Evolutionary conservation across 2,113 vertebrate species (phyloP), one percentile per base, ranked within the genome.

Genomic region (Dipodomys stephensi): DNA sequence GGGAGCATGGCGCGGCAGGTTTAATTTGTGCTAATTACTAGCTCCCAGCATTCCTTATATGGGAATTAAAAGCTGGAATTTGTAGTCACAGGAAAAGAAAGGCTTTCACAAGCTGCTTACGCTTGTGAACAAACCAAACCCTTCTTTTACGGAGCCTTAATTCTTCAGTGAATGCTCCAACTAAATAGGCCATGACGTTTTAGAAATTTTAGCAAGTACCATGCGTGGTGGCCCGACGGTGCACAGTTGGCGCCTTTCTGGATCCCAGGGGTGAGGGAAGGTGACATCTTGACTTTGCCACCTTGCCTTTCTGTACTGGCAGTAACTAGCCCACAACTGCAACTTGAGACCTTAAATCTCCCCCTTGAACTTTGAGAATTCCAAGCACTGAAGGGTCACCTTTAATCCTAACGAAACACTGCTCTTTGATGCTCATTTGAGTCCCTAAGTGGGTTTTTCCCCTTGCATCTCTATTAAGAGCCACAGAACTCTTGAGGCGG

Each of bases 81-180:
- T 94, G 44, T 72, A 93, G 85, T 94, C 95, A 83, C 67, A 57
- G 83, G 69, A 76, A 94, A 88, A 78, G 23, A 68, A 92, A 90
- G 60, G 32, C 20, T 80, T 90, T 93, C 94, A 88, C 76, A 80
- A 95, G 95, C 92, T 76, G 1, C 93, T 84, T 67, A 65, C 74
- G 87, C 68, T 77, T 86, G 64, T 60, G 85, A 96, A 77, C 62
- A 86, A 60, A 85, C 85, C 79, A 46, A 49, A 81, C 60, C 69
- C 84, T 87, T 76, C 68, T 87, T 89, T 87, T 32, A 49, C 68
- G 6, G 73, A 53, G 27, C 32, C 84, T 87, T 79, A 53, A 87
- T 95, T 82, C 94, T 62, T 62, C 18, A 8, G 57, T 62, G 74
- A 72, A 60, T 76, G 91, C 64, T 82, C 60, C 44, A 68, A 0